phyloP scores from a whole-genome alignment of 2,888 invertebrate species.

The Scaptomyza parva region DNA sequence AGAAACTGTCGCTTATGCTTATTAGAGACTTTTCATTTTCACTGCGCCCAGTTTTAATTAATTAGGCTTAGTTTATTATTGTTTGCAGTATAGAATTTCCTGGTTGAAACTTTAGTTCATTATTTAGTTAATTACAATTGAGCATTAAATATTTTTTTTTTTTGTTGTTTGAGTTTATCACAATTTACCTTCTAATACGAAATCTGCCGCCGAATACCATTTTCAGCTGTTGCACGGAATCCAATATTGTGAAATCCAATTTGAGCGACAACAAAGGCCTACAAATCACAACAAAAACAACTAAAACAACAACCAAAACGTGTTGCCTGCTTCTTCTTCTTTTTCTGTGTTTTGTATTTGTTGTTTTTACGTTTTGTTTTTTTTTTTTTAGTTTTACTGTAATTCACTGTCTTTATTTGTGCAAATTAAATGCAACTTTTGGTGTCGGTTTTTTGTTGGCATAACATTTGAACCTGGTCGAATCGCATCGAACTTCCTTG shows the following conservation, averaged over 20 bases:
- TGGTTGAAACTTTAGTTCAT: slow-evolving; percentile 38
- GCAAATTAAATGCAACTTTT: slow-evolving; percentile 72
- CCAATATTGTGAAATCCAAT: slow-evolving; percentile 82
- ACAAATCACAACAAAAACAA: slow-evolving; percentile 36
- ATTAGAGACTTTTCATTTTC: slow-evolving; percentile 49
- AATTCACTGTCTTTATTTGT: slow-evolving; percentile 59
- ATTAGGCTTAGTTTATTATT: slow-evolving; percentile 32
- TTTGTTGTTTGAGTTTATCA: neutral
- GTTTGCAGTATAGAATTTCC: slow-evolving; percentile 45
- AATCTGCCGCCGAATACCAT: slow-evolving; percentile 85
- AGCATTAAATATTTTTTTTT: neutral
- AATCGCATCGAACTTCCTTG: slow-evolving; percentile 69
- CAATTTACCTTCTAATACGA: slow-evolving; percentile 85
- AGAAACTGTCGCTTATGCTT: slow-evolving; percentile 67
- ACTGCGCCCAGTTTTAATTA: slow-evolving; percentile 52
- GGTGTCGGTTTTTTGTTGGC: slow-evolving; percentile 47
- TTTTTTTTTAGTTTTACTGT: slow-evolving; percentile 40
- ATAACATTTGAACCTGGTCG: slow-evolving; percentile 70
- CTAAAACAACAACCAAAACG: slow-evolving; percentile 44
- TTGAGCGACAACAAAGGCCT: slow-evolving; percentile 50
- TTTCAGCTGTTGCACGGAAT: slow-evolving; percentile 82
- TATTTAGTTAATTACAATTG: neutral
- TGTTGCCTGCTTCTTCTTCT: slow-evolving; percentile 40
- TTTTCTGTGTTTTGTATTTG: slow-evolving; percentile 23
- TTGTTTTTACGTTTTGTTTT: slow-evolving; percentile 9